Evolutionary conservation across 2,888 invertebrate genomes (phyloP), one percentile per base, ranked within the genome.

Genomic region (Harpalus rufipes): DNA sequence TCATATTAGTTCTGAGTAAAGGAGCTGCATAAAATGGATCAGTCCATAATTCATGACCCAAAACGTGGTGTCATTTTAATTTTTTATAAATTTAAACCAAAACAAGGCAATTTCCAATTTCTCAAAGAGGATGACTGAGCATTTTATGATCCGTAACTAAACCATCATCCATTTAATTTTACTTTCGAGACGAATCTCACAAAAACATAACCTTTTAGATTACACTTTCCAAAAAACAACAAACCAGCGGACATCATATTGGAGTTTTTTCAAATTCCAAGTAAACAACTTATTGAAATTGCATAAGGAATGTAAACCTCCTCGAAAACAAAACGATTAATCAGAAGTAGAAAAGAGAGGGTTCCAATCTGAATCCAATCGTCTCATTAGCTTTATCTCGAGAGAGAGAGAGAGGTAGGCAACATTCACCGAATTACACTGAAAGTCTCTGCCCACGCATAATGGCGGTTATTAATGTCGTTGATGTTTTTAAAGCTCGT

Each of bases 401-500:
- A 51, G 44, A 51, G 21, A 21, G 44, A 51, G 21, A 21, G 21
- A 21, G 44, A 51, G 44, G 44, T 12, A 12, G 10, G 12, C 12
- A 51, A 32, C 32, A 32, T 5, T 32, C 12, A 74, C 72, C 72
- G 44, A 74, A 74, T 74, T 74, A 74, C 72, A 18, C 72, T 44
- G 41, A 74, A 74, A 74, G 18, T 51, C 16, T 16, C 18, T n/a
- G 32, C 68, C 72, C 72, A 74, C 72, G 16, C 44, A 44, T 6
- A 74, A 44, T 18, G 41, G 41, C 18, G 14, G 18, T 74, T 74
- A 74, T 74, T 74, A 74, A 74, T 74, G 72, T 44, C 18, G 72
- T 16, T 16, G 21, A n/a, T 74, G 44, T 44, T 41, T 63, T 74
- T 74, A 44, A 44, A 74, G 72, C 41, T 74, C 18, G 44, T 44